Evolutionary conservation across 53 echinoderm and acorn worm species (phyloP).

Genomic region (Echinometra lucunter): DNA sequence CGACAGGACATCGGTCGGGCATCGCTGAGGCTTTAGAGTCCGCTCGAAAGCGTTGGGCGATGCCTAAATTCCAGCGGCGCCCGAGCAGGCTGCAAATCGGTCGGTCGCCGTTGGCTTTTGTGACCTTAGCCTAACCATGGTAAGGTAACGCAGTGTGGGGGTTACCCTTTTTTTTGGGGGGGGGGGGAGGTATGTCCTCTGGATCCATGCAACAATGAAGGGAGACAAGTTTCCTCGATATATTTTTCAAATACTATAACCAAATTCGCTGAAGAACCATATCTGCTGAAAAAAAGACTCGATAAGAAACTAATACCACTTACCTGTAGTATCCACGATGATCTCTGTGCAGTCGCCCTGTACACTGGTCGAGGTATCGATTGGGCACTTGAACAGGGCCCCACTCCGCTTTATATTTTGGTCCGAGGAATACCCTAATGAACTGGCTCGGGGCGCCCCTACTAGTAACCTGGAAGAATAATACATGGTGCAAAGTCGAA

Average conservation of each 20-base stretch:
- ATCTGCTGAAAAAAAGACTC: not conserved
- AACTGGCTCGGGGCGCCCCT: constrained; percentile 26
- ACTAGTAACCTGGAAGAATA: not conserved
- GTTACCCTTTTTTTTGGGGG: too few relatives aligned
- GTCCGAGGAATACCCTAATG: not conserved
- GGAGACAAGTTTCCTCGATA: not conserved
- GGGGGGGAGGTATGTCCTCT: not conserved
- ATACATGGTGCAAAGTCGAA: not conserved
- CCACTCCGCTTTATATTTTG: not conserved
- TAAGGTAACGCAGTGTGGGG: too few relatives aligned
- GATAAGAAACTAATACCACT: not conserved
- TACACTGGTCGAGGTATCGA: not conserved
- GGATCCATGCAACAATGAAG: not conserved
- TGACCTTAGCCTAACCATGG: too few relatives aligned
- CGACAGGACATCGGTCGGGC: too few relatives aligned
- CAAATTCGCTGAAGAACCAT: not conserved
- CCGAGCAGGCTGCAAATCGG: too few relatives aligned
- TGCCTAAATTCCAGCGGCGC: too few relatives aligned
- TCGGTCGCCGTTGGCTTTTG: too few relatives aligned
- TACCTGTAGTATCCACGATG: constrained; percentile 15
- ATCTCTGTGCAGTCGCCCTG: not conserved
- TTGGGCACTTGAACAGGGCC: constrained; percentile 18
- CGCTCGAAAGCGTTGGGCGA: too few relatives aligned
- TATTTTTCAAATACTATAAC: not conserved
- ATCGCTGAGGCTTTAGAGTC: too few relatives aligned